Conservation (phyloP, 2,888 invertebrate species). For the Drosophila flavopinicola region DNA sequence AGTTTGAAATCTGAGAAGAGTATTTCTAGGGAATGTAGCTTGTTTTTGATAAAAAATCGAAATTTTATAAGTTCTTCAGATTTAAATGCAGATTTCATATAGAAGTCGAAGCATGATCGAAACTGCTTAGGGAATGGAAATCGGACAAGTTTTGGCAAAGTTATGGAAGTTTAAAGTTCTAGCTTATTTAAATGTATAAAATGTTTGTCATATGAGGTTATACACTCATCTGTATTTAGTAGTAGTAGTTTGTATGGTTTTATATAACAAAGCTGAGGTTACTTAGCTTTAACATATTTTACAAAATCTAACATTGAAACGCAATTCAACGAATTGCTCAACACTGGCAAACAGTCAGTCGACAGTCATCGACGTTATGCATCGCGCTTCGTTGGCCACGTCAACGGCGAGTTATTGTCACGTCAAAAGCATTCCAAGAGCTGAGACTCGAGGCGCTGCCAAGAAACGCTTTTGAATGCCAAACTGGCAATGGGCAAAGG, state of each 20-base stretch:
- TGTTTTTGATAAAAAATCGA: no score
- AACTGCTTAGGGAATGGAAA: no score
- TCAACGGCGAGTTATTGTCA: conserved; percentile 55
- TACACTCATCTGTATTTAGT: no score
- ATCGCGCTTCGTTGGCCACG: conserved; percentile 44
- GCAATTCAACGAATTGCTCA: conserved; percentile 2
- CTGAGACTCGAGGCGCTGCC: conserved; percentile 21
- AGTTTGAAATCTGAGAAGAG: no score
- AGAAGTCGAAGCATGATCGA: no score
- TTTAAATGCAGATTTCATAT: no score
- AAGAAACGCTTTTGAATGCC: conserved; percentile 23
- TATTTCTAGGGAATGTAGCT: no score
- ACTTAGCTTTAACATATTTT: neutral
- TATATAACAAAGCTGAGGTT: neutral
- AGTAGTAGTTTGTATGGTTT: no score
- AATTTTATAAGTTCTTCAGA: no score
- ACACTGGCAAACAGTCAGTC: conserved; percentile 2
- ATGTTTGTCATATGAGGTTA: no score
- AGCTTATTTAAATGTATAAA: neutral
- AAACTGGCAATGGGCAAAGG: conserved; percentile 16
- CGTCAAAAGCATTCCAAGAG: conserved; percentile 47
- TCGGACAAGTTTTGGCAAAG: neutral
- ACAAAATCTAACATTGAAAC: conserved; percentile 11
- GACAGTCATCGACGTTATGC: conserved; percentile 37
- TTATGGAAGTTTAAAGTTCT: neutral